Conservation (phyloP, 2,888 invertebrate genomes). For the Rhogogaster chlorosoma region DNA sequence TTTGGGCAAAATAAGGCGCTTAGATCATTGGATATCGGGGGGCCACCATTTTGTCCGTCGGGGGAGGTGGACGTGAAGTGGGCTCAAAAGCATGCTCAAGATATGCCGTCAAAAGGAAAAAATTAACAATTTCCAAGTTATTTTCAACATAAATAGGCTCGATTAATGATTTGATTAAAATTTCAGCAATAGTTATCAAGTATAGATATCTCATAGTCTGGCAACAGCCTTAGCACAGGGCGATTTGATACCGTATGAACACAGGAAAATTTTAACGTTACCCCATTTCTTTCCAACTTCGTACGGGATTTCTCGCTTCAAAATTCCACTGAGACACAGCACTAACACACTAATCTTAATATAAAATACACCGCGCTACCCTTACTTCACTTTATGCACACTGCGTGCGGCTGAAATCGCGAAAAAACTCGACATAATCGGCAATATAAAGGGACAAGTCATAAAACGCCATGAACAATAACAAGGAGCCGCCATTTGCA, state of each 20-base stretch:
- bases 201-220: conserved; percentile 52
- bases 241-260: conserved; percentile 72
- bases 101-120: conserved; percentile 71
- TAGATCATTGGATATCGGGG: conserved; percentile 72
- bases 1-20: conserved; percentile 69
- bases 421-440: conserved; percentile 76
- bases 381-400: conserved; percentile 72
- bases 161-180: conserved; percentile 41
- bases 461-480: conserved; percentile 95
- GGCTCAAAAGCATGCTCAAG: conserved; percentile 74
- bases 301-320: conserved; percentile 72
- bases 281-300: conserved; percentile 76
- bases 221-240: conserved; percentile 62
- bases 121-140: conserved; percentile 60
- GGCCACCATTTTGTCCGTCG: conserved; percentile 79
- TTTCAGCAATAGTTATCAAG: conserved; percentile 52
- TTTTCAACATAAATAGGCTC: conserved; percentile 41
- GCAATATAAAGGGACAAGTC: conserved; percentile 77
- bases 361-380: conserved; percentile 67
- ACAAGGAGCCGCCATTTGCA: conserved; percentile 99
- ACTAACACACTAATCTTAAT: conserved; percentile 68
- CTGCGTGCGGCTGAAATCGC: conserved; percentile 70
- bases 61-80: conserved; percentile 78
- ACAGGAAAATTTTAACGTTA: conserved; percentile 74
- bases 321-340: conserved; percentile 69